phyloP scores from a whole-genome alignment of 2,113 vertebrate genomes.

The Cichladusa arquata region DNA sequence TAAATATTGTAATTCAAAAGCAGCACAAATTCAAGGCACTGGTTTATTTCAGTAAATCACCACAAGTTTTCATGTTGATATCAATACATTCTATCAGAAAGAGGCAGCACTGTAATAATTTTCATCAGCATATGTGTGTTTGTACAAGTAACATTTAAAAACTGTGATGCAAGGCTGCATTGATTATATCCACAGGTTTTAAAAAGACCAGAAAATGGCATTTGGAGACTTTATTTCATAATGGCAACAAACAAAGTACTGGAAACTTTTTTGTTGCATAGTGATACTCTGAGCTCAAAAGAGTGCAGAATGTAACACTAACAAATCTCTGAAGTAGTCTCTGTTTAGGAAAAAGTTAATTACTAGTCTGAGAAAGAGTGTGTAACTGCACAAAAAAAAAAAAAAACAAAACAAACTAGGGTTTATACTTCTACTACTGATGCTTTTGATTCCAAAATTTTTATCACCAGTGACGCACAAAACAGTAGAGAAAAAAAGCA shows the following conservation, averaged over 20 bases:
- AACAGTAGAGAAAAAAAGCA: background rate
- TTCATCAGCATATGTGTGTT: background rate
- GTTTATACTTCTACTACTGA: background rate
- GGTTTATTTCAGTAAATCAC: background rate
- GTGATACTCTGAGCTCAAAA: background rate
- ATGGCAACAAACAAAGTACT: background rate
- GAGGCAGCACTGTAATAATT: background rate
- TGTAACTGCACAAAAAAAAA: background rate
- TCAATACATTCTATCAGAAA: background rate
- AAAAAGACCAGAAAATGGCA: background rate
- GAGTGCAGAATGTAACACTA: background rate
- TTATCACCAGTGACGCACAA: background rate
- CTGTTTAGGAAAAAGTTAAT: background rate
- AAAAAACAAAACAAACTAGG: too few species aligned
- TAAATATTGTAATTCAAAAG: background rate
- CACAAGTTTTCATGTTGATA: background rate
- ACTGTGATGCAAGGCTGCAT: background rate
- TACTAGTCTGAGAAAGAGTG: background rate
- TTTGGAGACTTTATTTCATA: background rate
- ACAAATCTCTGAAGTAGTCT: background rate
- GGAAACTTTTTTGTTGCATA: background rate
- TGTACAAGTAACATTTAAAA: background rate
- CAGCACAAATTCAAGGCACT: background rate
- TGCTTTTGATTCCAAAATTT: background rate
- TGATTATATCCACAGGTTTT: background rate